Conservation (phyloP, 2,888 invertebrate species). For the Acanthosoma haemorrhoidale region DNA sequence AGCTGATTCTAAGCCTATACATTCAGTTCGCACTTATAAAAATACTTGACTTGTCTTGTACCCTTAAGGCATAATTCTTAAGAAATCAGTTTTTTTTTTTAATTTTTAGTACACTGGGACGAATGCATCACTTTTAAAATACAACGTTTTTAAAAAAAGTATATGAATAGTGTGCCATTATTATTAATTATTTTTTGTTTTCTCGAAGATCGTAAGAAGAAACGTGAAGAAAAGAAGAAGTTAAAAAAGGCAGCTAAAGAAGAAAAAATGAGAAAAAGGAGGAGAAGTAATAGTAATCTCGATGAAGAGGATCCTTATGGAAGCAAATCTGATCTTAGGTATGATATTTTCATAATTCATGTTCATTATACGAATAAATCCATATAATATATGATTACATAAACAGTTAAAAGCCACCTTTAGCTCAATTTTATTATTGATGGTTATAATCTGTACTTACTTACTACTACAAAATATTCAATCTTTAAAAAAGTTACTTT, state of each 20-base stretch:
- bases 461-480: background rate
- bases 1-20: too few species aligned
- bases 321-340: constrained; percentile 39
- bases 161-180: constrained; percentile 38
- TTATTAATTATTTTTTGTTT: background rate
- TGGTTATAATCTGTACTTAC: background rate
- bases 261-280: constrained; percentile 37
- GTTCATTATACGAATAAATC: too few species aligned
- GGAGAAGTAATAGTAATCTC: constrained; percentile 36
- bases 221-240: constrained; percentile 69
- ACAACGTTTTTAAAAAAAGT: too few species aligned
- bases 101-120: too few species aligned
- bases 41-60: too few species aligned
- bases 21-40: too few species aligned
- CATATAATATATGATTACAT: too few species aligned
- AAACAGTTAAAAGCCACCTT: too few species aligned
- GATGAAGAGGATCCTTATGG: constrained; percentile 50
- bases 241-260: constrained; percentile 63
- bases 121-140: too few species aligned
- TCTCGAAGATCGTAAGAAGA: constrained; percentile 51
- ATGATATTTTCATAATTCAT: background rate
- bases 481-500: background rate
- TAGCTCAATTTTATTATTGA: too few species aligned
- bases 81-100: too few species aligned
- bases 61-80: too few species aligned